phyloP scores from a whole-genome alignment of 2,113 vertebrate species.

The Fulica atra region DNA sequence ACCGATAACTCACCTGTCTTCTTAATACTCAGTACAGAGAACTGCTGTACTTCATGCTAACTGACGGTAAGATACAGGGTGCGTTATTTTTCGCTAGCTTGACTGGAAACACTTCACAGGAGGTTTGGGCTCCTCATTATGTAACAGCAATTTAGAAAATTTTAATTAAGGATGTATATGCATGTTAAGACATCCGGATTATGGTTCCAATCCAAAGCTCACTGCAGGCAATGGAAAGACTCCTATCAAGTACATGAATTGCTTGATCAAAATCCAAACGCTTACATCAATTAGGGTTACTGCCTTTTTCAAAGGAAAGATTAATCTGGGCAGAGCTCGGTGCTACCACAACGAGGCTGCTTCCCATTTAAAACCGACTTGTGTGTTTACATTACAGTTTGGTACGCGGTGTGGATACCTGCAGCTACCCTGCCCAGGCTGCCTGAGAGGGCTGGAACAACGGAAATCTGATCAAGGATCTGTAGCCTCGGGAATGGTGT shows the following conservation, averaged over 20 bases:
- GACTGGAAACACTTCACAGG: slow-evolving; percentile 23
- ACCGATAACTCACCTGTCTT: background rate
- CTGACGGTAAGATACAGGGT: background rate
- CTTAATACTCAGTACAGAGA: background rate
- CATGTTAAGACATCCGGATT: background rate
- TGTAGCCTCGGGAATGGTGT: background rate
- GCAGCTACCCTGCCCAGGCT: background rate
- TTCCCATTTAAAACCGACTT: background rate
- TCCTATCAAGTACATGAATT: slow-evolving; percentile 2
- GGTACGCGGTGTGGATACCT: background rate
- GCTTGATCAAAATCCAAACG: slow-evolving; percentile 25
- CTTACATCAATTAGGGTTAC: slow-evolving; percentile 20
- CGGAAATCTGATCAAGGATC: background rate
- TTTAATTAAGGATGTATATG: slow-evolving; percentile 38
- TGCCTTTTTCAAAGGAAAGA: background rate
- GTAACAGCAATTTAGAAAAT: slow-evolving; percentile 36
- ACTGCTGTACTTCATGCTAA: background rate
- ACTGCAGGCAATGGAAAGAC: slow-evolving; percentile 29
- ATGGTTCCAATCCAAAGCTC: slow-evolving; percentile 41
- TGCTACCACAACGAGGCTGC: background rate
- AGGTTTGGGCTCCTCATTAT: slow-evolving; percentile 48
- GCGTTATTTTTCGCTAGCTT: background rate
- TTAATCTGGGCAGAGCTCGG: slow-evolving; percentile 1
- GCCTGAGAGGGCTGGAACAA: background rate
- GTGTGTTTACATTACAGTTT: slow-evolving; percentile 6